Evolutionary conservation across 2,113 vertebrate species (phyloP).

Genomic region (Tenrec ecaudatus): DNA sequence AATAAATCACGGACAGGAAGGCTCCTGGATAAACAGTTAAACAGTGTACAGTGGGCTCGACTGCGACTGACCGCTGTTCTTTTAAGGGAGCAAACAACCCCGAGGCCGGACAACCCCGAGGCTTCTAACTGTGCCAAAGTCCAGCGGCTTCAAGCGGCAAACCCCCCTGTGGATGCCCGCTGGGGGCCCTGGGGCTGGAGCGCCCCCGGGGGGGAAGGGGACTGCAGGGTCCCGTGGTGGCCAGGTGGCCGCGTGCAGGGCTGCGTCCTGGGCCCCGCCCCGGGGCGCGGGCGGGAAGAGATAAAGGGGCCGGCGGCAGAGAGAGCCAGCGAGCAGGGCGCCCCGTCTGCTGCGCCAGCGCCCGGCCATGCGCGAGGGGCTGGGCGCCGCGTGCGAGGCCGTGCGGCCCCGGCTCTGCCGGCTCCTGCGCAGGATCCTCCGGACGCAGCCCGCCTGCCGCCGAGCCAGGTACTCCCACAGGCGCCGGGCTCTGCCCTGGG

Average conservation of each 20-base stretch:
- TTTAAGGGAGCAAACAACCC: background rate
- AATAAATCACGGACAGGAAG: background rate
- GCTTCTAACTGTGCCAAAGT: background rate
- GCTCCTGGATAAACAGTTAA: background rate
- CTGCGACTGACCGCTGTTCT: background rate
- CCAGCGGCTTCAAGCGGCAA: background rate
- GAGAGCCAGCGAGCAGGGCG: too few relatives aligned
- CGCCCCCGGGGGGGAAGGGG: rapidly evolving
- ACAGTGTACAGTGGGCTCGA: too few relatives aligned
- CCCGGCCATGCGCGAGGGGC: conserved; percentile 74
- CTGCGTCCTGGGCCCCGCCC: conserved; percentile 35
- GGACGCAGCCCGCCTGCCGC: conserved; percentile 51
- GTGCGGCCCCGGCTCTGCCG: conserved; percentile 72
- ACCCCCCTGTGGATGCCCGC: background rate
- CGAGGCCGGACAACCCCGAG: rapidly evolving
- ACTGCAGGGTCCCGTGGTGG: rapidly evolving
- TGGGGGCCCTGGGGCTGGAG: background rate
- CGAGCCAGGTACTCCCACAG: conserved; percentile 70
- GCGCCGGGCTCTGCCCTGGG: background rate
- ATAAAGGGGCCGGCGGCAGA: background rate
- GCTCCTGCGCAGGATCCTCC: conserved; percentile 74
- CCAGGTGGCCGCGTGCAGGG: background rate
- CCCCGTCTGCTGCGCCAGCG: background rate
- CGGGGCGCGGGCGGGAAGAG: background rate
- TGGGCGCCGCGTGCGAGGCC: conserved; percentile 75